A percentile compares a stretch with the other conserved stretches of the same genome.
phyloP scores from a whole-genome alignment of 2,797 vertebrate genomes.

The Scolopax bukidnonensis region DNA sequence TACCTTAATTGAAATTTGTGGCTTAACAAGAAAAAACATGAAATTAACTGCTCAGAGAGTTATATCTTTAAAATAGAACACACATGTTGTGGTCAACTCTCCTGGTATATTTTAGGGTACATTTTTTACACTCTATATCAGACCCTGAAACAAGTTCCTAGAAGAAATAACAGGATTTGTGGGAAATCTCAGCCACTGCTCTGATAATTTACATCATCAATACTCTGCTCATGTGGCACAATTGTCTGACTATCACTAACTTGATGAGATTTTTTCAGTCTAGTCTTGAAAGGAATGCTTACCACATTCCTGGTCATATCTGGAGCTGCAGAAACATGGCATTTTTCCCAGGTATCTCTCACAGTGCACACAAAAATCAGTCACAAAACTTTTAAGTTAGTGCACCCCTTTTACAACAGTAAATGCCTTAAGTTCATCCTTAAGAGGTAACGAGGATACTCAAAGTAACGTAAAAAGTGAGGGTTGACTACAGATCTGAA shows the following conservation, averaged over 20 bases:
- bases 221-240: background rate
- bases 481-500: background rate
- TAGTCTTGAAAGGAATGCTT: background rate
- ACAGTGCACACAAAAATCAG: background rate
- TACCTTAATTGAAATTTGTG: conserved; percentile 60
- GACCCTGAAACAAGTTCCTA: background rate
- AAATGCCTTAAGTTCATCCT: background rate
- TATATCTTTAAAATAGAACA: background rate
- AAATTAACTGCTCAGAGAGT: conserved; percentile 37
- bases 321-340: background rate
- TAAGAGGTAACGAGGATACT: background rate
- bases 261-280: background rate
- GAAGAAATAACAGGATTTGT: background rate
- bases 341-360: background rate
- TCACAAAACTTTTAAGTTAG: background rate
- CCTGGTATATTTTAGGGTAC: background rate
- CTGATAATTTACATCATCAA: background rate
- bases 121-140: background rate
- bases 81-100: conserved; percentile 9
- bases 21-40: conserved; percentile 50
- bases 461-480: background rate
- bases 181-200: background rate
- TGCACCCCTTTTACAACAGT: background rate
- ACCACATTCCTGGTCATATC: background rate
- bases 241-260: background rate